Evolutionary conservation across 2,113 vertebrate species (phyloP).

Genomic region (Centropus bengalensis): DNA sequence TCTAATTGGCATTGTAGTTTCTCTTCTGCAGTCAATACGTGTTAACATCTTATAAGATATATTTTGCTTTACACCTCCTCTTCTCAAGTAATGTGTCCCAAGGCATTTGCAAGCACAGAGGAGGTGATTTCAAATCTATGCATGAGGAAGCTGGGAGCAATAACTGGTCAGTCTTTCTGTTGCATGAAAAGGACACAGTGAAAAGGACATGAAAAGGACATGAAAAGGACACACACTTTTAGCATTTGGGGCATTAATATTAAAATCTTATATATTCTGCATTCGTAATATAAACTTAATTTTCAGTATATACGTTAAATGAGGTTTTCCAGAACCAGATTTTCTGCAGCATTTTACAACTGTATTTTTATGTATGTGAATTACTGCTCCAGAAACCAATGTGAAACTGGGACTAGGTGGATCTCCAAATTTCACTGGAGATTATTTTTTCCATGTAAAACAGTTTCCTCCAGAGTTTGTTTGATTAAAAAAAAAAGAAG

Average conservation of each 20-base stretch:
- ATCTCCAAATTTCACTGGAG: background rate
- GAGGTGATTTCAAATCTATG: background rate
- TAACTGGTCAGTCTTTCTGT: background rate
- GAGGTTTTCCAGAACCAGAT: background rate
- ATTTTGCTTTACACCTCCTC: background rate
- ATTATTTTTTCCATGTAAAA: background rate
- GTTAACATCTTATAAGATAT: background rate
- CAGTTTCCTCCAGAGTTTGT: background rate
- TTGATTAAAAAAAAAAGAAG: background rate
- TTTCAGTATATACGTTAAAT: background rate
- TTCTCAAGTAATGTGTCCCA: background rate
- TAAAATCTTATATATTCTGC: background rate
- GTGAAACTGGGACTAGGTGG: background rate
- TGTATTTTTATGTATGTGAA: background rate
- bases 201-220: too few species aligned
- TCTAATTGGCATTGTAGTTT: conserved; percentile 31
- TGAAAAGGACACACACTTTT: background rate
- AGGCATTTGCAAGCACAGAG: background rate
- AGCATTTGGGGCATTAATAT: background rate
- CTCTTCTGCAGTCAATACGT: background rate
- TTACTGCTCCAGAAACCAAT: background rate
- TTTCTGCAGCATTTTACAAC: background rate
- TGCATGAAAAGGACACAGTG: background rate
- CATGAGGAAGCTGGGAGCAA: background rate
- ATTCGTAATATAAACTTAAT: background rate